Conservation (phyloP, 1,140 invertebrate species). For the Lysiphlebus fabarum region DNA sequence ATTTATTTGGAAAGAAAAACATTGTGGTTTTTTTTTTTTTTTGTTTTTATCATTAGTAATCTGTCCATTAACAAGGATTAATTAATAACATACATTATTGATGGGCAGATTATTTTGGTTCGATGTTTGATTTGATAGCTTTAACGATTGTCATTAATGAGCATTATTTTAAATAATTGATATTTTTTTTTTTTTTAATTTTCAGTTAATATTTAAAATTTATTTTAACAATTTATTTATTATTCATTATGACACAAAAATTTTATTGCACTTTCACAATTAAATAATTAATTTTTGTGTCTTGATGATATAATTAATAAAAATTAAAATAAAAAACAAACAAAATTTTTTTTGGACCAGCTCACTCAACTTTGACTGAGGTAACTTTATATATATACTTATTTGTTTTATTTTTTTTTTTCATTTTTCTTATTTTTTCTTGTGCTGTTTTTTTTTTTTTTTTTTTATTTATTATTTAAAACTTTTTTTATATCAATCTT, state of each 20-base stretch:
- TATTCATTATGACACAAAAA: conserved; percentile 13
- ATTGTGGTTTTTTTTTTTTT: too few species aligned
- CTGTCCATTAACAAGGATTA: conserved; percentile 30
- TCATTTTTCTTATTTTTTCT: too few species aligned
- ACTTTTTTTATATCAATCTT: too few species aligned
- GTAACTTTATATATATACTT: too few species aligned
- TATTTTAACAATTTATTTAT: not conserved
- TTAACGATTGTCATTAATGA: conserved; percentile 42
- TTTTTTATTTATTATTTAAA: too few species aligned
- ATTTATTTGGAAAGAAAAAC: conserved; percentile 10
- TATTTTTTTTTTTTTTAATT: conserved; percentile 1
- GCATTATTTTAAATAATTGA: conserved; percentile 25
- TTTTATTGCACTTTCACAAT: conserved; percentile 24
- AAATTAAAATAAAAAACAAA: too few species aligned
- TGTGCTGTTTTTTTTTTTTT: too few species aligned
- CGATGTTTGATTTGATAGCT: conserved; percentile 42
- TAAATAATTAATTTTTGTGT: conserved; percentile 23
- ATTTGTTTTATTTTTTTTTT: not conserved
- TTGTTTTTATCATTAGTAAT: conserved; percentile 14
- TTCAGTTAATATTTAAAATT: not conserved
- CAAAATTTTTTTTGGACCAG: too few species aligned
- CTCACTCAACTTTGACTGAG: not conserved
- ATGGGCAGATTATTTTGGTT: conserved; percentile 35
- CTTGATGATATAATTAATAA: not conserved
- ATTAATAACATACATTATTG: conserved; percentile 26